Conservation (phyloP, 2,888 invertebrate genomes). For the Caenorhabditis panamensis region DNA sequence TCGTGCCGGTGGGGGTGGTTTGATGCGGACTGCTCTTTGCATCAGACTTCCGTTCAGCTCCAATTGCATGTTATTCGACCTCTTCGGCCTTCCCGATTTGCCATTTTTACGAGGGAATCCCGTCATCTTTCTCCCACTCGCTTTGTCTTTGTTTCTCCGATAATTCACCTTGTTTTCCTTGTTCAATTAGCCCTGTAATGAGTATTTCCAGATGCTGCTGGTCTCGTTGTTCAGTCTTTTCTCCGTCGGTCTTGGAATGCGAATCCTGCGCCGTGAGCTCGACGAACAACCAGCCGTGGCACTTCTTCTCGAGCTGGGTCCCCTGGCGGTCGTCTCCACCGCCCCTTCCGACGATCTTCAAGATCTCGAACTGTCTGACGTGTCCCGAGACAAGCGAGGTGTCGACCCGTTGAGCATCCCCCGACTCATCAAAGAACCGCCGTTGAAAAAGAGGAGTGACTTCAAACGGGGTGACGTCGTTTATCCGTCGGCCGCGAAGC, state of each 20-base stretch:
- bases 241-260: conserved; percentile 47
- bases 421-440: conserved; percentile 60
- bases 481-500: conserved; percentile 60
- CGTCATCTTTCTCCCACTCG: conserved; percentile 20
- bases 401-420: conserved; percentile 62
- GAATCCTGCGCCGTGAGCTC: conserved; percentile 27
- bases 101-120: conserved; percentile 6
- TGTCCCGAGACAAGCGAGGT: conserved; percentile 45
- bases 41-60: conserved; percentile 36
- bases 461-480: conserved; percentile 56
- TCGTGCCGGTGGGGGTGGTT: conserved; percentile 25
- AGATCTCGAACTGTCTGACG: neutral
- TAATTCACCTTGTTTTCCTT: neutral
- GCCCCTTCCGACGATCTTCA: conserved; percentile 22
- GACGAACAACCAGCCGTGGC: conserved; percentile 18
- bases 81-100: conserved; percentile 29
- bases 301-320: conserved; percentile 50
- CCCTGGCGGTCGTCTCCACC: conserved; percentile 22
- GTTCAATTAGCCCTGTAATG: conserved; percentile 1
- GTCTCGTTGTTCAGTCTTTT: conserved; percentile 54
- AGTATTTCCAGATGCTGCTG: conserved; percentile 56
- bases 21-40: conserved; percentile 25
- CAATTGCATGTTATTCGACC: conserved; percentile 51
- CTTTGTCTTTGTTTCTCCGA: too few species aligned
- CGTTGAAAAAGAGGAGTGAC: conserved; percentile 55